Evolutionary conservation across 2,888 invertebrate species (phyloP).

Genomic region (Artemia sp.): DNA sequence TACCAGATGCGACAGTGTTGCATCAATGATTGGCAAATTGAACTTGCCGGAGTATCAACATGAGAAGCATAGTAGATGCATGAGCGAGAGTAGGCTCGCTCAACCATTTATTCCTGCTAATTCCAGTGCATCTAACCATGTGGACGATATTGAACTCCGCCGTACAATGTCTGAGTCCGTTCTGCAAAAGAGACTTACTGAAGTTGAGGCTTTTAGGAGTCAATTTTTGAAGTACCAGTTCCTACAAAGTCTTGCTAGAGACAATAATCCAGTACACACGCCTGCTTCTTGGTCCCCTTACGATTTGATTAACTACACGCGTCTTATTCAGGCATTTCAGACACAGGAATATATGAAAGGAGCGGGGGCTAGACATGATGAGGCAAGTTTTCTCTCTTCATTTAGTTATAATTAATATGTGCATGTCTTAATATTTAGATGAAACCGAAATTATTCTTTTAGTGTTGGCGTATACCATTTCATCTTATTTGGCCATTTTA

Average conservation of each 20-base stretch:
- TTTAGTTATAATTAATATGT: no score
- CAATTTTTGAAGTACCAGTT: slow-evolving; percentile 21
- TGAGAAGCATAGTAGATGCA: slow-evolving; percentile 18
- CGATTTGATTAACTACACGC: slow-evolving; percentile 28
- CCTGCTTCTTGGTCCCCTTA: slow-evolving; percentile 28
- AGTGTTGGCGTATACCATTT: no score
- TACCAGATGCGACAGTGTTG: background rate
- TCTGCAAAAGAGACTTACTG: slow-evolving; percentile 11
- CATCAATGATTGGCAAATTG: background rate
- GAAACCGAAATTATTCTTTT: no score
- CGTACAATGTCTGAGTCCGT: slow-evolving; percentile 18
- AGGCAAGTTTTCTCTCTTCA: no score
- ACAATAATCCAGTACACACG: slow-evolving; percentile 1
- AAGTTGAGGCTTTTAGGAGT: slow-evolving; percentile 26
- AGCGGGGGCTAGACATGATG: no score
- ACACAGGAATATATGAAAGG: slow-evolving; percentile 26
- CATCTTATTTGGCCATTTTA: no score
- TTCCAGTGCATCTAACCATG: background rate
- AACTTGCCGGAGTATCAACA: background rate
- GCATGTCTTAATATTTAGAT: no score
- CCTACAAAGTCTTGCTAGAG: slow-evolving; percentile 11
- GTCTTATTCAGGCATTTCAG: slow-evolving; percentile 29
- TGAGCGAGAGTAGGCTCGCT: slow-evolving; percentile 19
- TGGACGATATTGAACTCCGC: background rate
- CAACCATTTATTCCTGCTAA: slow-evolving; percentile 13